A percentile compares a stretch with the other conserved stretches of the same genome.
Evolutionary conservation across 2,888 invertebrate species (phyloP).

Genomic region (Macrosiphum euphorbiae): DNA sequence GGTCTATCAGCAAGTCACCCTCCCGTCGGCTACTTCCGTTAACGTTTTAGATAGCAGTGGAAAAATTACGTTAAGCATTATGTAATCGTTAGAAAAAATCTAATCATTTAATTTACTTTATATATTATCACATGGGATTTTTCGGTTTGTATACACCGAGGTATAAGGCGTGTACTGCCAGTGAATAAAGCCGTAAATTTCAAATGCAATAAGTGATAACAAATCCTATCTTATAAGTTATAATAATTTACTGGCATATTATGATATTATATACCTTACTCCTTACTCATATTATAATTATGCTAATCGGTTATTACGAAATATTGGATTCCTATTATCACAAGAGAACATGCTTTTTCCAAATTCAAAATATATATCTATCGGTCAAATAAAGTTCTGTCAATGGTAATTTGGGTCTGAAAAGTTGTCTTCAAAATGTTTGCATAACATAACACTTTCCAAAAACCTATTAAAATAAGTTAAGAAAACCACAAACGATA

Average conservation of each 20-base stretch:
- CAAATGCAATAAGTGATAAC: not conserved
- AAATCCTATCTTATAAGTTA: not conserved
- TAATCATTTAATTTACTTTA: not conserved
- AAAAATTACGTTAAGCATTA: constrained; percentile 23
- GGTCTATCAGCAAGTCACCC: not conserved
- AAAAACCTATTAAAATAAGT: not conserved
- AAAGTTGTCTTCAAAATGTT: not conserved
- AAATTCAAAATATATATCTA: not conserved
- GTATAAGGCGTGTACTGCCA: not conserved
- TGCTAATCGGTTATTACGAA: not conserved
- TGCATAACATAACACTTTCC: not conserved
- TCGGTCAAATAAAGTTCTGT: not conserved
- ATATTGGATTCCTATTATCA: not conserved
- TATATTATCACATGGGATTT: not conserved
- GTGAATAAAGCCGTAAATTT: not conserved
- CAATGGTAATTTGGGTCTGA: not conserved
- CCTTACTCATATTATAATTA: not conserved
- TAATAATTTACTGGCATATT: not conserved
- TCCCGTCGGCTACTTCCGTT: not conserved
- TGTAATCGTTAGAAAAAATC: not conserved
- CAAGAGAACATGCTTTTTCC: not conserved
- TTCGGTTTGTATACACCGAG: not conserved
- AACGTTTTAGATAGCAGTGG: not conserved
- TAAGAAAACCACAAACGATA: not conserved
- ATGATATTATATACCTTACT: not conserved